A percentile compares a stretch with the other conserved stretches of the same genome.
phyloP scores from a whole-genome alignment of 2,797 vertebrate species.

The Apodemus agrarius region DNA sequence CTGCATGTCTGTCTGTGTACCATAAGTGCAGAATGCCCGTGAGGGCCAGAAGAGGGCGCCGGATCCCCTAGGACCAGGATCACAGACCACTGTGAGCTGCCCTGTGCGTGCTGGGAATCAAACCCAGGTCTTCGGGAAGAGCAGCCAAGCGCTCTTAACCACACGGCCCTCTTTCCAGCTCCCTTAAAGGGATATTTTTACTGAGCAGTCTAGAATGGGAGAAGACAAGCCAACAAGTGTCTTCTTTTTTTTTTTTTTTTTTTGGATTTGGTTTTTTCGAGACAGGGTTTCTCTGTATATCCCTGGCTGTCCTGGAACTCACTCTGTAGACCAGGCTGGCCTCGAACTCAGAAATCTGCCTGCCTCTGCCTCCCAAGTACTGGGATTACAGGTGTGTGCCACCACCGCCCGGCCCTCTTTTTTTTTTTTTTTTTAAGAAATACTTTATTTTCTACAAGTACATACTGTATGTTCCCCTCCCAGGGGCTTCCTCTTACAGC shows the following conservation, averaged over 20 bases:
- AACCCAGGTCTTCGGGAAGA: not conserved
- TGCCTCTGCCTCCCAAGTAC: too few species aligned
- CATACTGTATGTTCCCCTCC: not conserved
- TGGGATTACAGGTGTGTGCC: too few species aligned
- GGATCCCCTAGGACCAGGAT: not conserved
- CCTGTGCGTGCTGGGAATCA: not conserved
- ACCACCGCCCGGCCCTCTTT: too few species aligned
- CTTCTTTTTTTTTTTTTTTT: too few species aligned
- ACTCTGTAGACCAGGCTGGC: too few species aligned
- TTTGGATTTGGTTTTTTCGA: too few species aligned
- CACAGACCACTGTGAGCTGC: not conserved
- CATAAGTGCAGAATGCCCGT: not conserved
- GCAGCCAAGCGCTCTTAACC: not conserved
- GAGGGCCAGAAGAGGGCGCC: not conserved
- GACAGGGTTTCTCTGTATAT: too few species aligned
- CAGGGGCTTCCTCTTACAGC: not conserved
- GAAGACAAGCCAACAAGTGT: not conserved
- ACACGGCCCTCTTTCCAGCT: not conserved
- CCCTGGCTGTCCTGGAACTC: too few species aligned
- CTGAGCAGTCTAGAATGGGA: not conserved
- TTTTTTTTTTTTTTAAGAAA: not conserved
- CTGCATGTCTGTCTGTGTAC: not conserved
- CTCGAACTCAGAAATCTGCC: too few species aligned
- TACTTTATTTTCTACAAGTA: not conserved
- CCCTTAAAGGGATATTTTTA: not conserved